Base-by-base conservation (phyloP, 2,797 vertebrate species). In the Semaprochilodus insignis region DNA sequence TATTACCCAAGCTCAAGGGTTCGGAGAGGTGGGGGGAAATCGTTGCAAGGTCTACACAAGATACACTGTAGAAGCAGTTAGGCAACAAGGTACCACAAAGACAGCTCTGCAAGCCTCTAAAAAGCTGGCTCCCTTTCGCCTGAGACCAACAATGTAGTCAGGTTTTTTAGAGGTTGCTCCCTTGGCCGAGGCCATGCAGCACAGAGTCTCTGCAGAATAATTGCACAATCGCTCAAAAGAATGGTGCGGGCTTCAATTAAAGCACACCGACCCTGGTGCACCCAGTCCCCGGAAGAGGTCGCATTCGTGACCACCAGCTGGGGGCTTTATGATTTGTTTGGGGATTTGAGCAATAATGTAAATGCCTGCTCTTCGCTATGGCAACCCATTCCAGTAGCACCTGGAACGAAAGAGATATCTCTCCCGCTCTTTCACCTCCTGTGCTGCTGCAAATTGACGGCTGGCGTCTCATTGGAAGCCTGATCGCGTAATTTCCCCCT, bases 271-370 rank as follows among this genome's bases (percentile, higher is more conserved):
- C 83, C 78, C 25, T 8, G 0, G 70, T 72, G 44, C 65, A 59
- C 70, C 74, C 75, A 71, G 57, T 17, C 14, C 54, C 27, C 57
- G 25, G 59, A 23, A 0, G 7, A 70, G 60, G 79, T 67, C 31
- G 31, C 62, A 34, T 52, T 63, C 70, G 51, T 16, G 31, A 86
- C 60, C 36, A 44, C 73, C 59, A 77, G 74, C 78, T 51, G 77
- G 76, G 54, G 71, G 66, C 77, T 74, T 78, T 84, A 77, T 87
- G 82, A 82, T 85, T 86, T 84, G 86, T 85, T 81, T 85, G 72
- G 80, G 67, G 69, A 67, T 86, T 84, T 80, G 40, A 80, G 73
- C 73, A 70, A 80, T 85, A 76, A 82, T 82, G 62, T 63, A 85
- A 83, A 87, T 78, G 71, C 75, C 75, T 57, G 34, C 55, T n/a